These are phyloP conservation scores for Leptinotarsa undecemlineata DNA, from an alignment of 1,140 invertebrate species.

Conservation along the genomic window DNA sequence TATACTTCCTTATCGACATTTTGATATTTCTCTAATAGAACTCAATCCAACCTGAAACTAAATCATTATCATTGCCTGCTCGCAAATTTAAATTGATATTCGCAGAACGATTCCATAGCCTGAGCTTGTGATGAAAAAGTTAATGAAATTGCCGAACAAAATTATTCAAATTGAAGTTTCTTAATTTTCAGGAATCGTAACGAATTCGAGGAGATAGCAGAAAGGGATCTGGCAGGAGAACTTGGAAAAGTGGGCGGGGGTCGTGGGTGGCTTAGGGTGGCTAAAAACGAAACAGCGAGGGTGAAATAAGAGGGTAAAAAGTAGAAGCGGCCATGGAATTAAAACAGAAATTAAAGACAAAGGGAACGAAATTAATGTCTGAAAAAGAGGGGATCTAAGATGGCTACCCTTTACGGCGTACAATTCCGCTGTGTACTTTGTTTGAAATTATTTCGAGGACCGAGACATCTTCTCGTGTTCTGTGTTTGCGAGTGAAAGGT, in stretches of 20 bases:
- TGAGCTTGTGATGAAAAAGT: background rate
- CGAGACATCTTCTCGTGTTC: slow-evolving; percentile 14
- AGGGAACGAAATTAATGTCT: slow-evolving; percentile 45
- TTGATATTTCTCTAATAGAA: background rate
- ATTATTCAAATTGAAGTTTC: slow-evolving; percentile 17
- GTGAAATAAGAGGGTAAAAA: slow-evolving; percentile 50
- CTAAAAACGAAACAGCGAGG: slow-evolving; percentile 39
- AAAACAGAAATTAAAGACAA: slow-evolving; percentile 51
- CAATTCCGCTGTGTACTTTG: slow-evolving; percentile 20
- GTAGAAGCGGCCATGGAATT: slow-evolving; percentile 48
- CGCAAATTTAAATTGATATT: background rate
- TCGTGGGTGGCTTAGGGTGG: slow-evolving; percentile 18
- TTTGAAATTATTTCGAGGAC: slow-evolving; percentile 25
- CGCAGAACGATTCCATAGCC: background rate
- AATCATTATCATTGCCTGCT: background rate
- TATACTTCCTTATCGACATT: background rate
- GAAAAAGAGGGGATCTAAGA: slow-evolving; percentile 38
- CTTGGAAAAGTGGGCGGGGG: slow-evolving; percentile 17
- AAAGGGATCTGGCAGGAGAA: slow-evolving; percentile 21
- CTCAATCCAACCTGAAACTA: background rate
- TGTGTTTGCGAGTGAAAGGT: background rate
- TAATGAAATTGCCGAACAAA: slow-evolving; percentile 21
- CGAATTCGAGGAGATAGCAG: slow-evolving; percentile 28
- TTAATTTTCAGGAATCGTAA: slow-evolving; percentile 26
- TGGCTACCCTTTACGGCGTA: slow-evolving; percentile 31